These are phyloP conservation scores for Rhea pennata DNA, from an alignment of 2,113 vertebrate species.

Conservation along the genomic window DNA sequence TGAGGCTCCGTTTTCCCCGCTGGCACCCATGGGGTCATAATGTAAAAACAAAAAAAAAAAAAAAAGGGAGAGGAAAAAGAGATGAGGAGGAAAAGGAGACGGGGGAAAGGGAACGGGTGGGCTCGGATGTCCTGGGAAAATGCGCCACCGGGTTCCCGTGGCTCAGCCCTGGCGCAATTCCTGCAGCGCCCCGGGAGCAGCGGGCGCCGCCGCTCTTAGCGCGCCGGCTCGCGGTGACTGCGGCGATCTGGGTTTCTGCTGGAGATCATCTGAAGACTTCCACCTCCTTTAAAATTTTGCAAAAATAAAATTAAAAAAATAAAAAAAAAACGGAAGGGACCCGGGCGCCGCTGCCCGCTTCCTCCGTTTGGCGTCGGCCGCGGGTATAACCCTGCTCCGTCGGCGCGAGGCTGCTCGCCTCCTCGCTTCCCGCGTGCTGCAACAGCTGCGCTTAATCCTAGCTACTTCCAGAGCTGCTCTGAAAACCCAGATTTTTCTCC, in stretches of 20 bases:
- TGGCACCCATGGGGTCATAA: background rate
- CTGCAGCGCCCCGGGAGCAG: background rate
- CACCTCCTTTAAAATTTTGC: too few relatives aligned
- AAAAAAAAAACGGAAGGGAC: too few relatives aligned
- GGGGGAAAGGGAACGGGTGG: background rate
- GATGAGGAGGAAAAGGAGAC: too few relatives aligned
- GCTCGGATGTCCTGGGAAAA: background rate
- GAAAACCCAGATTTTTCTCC: constrained; percentile 43
- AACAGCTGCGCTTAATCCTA: background rate
- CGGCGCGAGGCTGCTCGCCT: background rate
- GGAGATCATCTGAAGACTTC: too few relatives aligned
- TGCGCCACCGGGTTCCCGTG: background rate
- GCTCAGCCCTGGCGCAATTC: background rate
- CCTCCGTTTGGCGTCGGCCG: background rate
- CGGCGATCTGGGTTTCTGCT: too few relatives aligned
- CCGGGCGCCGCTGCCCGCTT: background rate
- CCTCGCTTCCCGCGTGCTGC: background rate
- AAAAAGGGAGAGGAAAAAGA: too few relatives aligned
- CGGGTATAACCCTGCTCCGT: background rate
- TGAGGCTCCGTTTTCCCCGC: background rate
- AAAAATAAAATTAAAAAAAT: too few relatives aligned
- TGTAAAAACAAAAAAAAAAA: too few relatives aligned
- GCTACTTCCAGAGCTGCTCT: constrained; percentile 13
- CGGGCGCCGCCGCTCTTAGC: too few relatives aligned
- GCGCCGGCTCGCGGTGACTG: too few relatives aligned